Base-by-base conservation (phyloP, 2,113 vertebrate genomes). In the Corvus cornix region DNA sequence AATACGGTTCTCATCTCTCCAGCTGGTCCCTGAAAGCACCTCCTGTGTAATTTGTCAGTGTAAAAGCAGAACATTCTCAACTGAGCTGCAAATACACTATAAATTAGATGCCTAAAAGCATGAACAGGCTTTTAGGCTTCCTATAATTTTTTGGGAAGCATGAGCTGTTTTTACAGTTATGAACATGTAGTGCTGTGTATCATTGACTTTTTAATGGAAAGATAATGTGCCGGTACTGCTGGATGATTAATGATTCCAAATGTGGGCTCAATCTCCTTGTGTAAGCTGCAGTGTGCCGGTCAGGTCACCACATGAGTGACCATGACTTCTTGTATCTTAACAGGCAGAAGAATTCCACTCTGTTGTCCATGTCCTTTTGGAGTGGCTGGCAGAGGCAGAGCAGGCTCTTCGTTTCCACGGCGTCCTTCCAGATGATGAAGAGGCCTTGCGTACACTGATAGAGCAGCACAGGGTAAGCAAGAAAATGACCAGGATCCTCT, bases 271-370 rank as follows among this genome's bases (percentile, higher is more conserved):
- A 8, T 67, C 82, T 72, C 48, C 56, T 49, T 67, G 56, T 87
- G 62, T 77, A 87, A 77, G 84, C 33, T 94, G 37, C 18, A 68
- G 13, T 16, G 31, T 94, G 81, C 83, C 66, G 90, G 48, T 94
- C 41, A 64, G 48, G 63, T 94, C 43, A 60, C 69, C 86, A 96
- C 55, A 17, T 43, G 35, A 46, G 8, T 80, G 44, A 86, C 51
- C 10, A 0, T 74, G 21, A 55, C 75, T 94, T 49, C 63, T 72
- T 97, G 23, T 58, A n/a, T 66, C 74, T 79, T 75, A 93, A 82
- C 97, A 99, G 99, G 99, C 99, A 37, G 99, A 99, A 96, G 99
- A 99, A 93, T 99, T 99, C 95, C 99, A 99, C 97, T 98, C 99
- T 5, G 98, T 99, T 30, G 99, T 99, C 68, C 99, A 99, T 19